Percentiles rank a stretch among this genome's conserved stretches.
phyloP scores from a whole-genome alignment of 1,140 invertebrate species.

The Dendroctonus ponderosae region DNA sequence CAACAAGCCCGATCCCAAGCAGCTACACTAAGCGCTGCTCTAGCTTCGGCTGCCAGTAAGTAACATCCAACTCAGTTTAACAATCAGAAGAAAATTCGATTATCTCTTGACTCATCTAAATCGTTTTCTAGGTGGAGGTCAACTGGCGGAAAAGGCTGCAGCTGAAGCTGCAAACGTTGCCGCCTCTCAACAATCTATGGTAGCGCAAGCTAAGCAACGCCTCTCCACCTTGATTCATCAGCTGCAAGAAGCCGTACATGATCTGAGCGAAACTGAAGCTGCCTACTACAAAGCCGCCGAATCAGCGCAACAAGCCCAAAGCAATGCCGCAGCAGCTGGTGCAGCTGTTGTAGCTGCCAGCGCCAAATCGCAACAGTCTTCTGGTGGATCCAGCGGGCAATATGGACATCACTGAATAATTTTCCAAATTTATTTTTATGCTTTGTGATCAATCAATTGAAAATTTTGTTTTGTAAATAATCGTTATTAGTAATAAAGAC shows the following conservation, averaged over 20 bases:
- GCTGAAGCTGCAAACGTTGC: conserved; percentile 37
- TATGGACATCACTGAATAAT: not conserved
- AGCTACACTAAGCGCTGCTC: conserved; percentile 32
- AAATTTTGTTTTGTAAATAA: no score
- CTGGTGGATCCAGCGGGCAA: not conserved
- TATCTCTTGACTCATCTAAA: not conserved
- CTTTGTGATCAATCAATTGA: no score
- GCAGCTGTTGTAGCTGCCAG: conserved; percentile 38
- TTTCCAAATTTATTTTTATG: no score
- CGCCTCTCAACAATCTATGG: conserved; percentile 40
- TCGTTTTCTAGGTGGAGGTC: conserved; percentile 28
- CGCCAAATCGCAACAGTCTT: conserved; percentile 18
- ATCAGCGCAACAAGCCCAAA: conserved; percentile 40
- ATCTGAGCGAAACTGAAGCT: conserved; percentile 37
- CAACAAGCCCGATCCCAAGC: conserved; percentile 38
- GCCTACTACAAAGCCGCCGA: conserved; percentile 35
- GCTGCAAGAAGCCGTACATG: conserved; percentile 33
- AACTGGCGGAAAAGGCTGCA: conserved; percentile 34
- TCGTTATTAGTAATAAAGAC: no score
- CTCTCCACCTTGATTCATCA: conserved; percentile 28
- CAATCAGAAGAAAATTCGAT: not conserved
- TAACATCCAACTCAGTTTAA: not conserved
- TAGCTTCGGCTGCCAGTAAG: conserved; percentile 38
- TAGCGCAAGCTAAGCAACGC: conserved; percentile 37
- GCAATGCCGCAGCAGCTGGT: conserved; percentile 43